phyloP scores from a whole-genome alignment of 2,888 invertebrate species.

The Stegana nigrithorax region DNA sequence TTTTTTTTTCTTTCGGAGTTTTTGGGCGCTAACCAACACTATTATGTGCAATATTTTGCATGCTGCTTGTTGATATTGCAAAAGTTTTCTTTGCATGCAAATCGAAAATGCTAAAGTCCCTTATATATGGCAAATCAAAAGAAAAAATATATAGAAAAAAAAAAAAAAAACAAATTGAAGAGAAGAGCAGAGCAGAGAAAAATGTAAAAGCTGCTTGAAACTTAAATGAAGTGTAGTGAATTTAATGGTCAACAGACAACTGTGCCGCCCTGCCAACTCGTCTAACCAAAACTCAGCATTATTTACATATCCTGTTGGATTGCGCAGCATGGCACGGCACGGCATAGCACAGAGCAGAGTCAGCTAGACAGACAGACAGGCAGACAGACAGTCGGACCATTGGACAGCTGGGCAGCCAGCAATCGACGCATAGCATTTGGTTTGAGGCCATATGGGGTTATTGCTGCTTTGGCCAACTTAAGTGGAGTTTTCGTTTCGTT shows the following conservation, averaged over 20 bases:
- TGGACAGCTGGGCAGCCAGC: neutral
- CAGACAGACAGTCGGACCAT: neutral
- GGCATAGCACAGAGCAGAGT: neutral
- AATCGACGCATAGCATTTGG: neutral
- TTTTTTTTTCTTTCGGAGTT: neutral
- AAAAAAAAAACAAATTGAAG: no score
- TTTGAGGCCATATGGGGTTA: slow-evolving; percentile 16
- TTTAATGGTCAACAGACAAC: slow-evolving; percentile 61
- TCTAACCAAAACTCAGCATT: slow-evolving; percentile 15
- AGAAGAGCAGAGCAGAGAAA: no score
- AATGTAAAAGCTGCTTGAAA: slow-evolving; percentile 52
- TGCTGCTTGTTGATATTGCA: slow-evolving; percentile 50
- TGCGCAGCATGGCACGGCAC: no score
- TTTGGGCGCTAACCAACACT: no score
- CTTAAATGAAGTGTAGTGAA: slow-evolving; percentile 63
- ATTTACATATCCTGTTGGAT: slow-evolving; percentile 27
- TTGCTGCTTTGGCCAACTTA: slow-evolving; percentile 36
- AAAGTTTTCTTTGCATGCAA: slow-evolving; percentile 41
- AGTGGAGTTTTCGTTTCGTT: slow-evolving; percentile 32
- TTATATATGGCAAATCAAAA: no score
- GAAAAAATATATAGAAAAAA: slow-evolving; percentile 23
- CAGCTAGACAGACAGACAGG: neutral
- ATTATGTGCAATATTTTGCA: no score
- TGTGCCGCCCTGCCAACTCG: slow-evolving; percentile 12
- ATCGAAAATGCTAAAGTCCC: no score